Percentiles rank a stretch among this genome's conserved stretches.
These are phyloP conservation scores for Patella pellucida DNA, from an alignment of 2,888 invertebrate genomes.

Conservation along the genomic window DNA sequence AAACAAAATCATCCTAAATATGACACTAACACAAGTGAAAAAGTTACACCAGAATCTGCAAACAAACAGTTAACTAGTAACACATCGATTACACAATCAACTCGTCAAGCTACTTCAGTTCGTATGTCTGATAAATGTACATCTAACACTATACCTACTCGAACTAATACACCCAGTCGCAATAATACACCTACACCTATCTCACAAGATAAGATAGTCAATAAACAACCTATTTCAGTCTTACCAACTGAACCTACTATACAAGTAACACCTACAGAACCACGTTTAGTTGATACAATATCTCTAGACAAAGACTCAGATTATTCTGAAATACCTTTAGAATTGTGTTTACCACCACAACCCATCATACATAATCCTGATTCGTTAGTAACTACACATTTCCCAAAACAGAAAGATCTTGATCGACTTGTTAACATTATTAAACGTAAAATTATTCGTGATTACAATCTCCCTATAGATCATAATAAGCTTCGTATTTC, in stretches of 20 bases:
- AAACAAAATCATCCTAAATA: neutral
- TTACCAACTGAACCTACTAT: neutral
- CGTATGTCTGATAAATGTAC: too few species aligned
- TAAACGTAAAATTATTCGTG: too few species aligned
- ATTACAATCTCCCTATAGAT: neutral
- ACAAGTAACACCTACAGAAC: neutral
- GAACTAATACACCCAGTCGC: neutral
- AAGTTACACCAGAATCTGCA: neutral
- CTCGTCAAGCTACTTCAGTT: too few species aligned
- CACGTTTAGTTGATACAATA: conserved; percentile 2
- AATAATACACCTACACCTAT: conserved; percentile 4
- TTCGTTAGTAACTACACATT: neutral
- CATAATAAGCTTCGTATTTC: conserved; percentile 1
- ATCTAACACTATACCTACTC: too few species aligned
- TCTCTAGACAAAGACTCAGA: neutral
- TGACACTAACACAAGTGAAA: neutral
- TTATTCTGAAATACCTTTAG: neutral
- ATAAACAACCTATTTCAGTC: neutral
- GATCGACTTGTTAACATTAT: neutral
- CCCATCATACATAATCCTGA: conserved; percentile 6
- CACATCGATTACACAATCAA: too few species aligned
- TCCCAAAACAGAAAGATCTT: conserved; percentile 6
- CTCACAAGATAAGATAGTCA: too few species aligned
- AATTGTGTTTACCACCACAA: conserved; percentile 1
- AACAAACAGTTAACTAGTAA: neutral